These are phyloP conservation scores for Nymphalis io DNA, from an alignment of 1,140 invertebrate genomes.

Conservation along the genomic window DNA sequence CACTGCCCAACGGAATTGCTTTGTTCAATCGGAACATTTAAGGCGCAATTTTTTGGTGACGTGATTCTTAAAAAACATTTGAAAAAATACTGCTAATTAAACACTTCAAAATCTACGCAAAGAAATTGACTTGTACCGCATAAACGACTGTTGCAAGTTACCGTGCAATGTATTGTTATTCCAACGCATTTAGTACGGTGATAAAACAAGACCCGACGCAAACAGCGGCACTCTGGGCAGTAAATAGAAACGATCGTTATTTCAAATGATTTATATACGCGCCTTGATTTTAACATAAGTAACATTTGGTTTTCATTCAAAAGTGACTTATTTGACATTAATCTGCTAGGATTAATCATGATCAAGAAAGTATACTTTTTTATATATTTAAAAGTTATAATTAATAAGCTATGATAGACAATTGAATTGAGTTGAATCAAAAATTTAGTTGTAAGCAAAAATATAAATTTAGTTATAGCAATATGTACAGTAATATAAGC, in stretches of 20 bases:
- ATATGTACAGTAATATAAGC: no score
- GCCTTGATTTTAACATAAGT: neutral
- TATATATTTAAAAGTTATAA: no score
- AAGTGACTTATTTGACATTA: neutral
- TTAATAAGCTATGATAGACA: no score
- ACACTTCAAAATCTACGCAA: neutral
- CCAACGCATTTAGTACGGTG: neutral
- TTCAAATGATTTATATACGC: conserved; percentile 2
- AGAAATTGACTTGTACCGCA: neutral
- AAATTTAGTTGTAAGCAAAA: no score
- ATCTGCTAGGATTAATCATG: neutral
- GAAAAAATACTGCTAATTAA: no score
- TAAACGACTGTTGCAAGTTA: neutral
- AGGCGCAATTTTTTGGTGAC: no score
- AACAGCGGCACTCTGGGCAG: neutral
- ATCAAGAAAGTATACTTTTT: no score
- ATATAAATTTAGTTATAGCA: no score
- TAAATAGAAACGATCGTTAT: conserved; percentile 4
- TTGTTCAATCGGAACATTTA: no score
- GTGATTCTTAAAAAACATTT: no score
- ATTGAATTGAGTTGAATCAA: no score
- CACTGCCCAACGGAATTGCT: no score
- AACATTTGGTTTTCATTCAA: neutral
- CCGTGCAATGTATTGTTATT: neutral
- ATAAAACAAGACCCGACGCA: conserved; percentile 4